A percentile compares a stretch with the other conserved stretches of the same genome.
These are phyloP conservation scores for Oncorhynchus keta DNA, from an alignment of 2,113 vertebrate genomes.

Conservation along the genomic window DNA sequence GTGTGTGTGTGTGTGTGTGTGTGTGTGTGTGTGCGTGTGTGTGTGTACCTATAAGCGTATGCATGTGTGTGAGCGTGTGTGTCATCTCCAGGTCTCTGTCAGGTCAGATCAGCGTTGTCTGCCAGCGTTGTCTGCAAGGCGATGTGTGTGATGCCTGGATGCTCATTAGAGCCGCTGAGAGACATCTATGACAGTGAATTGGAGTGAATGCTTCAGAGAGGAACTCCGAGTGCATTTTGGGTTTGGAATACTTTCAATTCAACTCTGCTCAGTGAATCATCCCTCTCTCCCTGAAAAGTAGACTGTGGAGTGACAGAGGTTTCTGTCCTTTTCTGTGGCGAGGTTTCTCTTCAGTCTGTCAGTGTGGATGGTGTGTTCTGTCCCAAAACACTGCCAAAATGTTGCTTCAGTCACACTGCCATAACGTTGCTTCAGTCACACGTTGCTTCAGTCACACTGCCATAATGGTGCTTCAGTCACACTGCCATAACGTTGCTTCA, in stretches of 20 bases:
- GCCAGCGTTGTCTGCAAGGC: neutral
- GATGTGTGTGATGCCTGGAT: neutral
- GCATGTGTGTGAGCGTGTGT: too few relatives aligned
- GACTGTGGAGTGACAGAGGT: neutral
- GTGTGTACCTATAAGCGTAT: too few relatives aligned
- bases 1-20: too few relatives aligned
- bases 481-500: too few relatives aligned
- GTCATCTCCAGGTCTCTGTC: too few relatives aligned
- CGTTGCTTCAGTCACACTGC: too few relatives aligned
- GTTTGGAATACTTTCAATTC: neutral
- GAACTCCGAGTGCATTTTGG: neutral
- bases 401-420: too few relatives aligned
- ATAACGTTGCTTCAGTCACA: too few relatives aligned
- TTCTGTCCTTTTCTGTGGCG: neutral
- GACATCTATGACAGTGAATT: slow-evolving; percentile 1
- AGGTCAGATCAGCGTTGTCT: neutral
- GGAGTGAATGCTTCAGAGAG: neutral
- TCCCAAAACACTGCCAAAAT: too few relatives aligned
- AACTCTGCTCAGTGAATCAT: neutral
- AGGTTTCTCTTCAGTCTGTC: neutral
- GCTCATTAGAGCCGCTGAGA: neutral
- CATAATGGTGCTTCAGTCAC: too few relatives aligned
- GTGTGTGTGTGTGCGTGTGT: too few relatives aligned
- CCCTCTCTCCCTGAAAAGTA: neutral
- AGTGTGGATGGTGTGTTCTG: neutral